A percentile compares a stretch with the other conserved stretches of the same genome.
Evolutionary conservation across 2,888 invertebrate genomes (phyloP).

Genomic region (Chirona hameri): DNA sequence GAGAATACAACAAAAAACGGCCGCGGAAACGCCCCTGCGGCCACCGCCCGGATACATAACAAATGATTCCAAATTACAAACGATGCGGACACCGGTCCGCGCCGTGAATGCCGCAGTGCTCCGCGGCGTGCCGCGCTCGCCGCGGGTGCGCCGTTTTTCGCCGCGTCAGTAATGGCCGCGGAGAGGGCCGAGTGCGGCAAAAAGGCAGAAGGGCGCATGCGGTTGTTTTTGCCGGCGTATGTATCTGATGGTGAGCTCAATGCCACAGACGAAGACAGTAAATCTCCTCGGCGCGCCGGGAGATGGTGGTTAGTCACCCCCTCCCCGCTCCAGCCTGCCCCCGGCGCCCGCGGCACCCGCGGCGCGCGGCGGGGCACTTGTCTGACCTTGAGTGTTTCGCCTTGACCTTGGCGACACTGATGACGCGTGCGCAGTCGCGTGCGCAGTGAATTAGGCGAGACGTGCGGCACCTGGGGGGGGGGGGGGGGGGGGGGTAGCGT

Average conservation of each 20-base stretch:
- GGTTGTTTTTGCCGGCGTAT: not conserved
- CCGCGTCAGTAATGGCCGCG: not conserved
- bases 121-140: not conserved
- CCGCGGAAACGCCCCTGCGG: not conserved
- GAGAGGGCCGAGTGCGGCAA: not conserved
- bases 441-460: too few species aligned
- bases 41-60: not conserved
- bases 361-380: too few species aligned
- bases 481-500: too few species aligned
- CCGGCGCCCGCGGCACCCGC: too few species aligned
- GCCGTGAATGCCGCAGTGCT: not conserved
- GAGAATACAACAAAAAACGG: not conserved
- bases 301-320: too few species aligned
- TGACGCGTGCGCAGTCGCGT: too few species aligned
- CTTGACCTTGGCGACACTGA: too few species aligned
- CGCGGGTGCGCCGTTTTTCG: not conserved
- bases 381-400: too few species aligned
- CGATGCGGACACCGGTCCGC: not conserved
- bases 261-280: not conserved
- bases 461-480: too few species aligned
- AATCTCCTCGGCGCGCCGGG: too few species aligned
- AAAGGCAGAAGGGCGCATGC: not conserved
- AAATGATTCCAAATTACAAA: constrained; percentile 1
- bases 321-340: too few species aligned
- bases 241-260: not conserved